Percentiles rank a stretch among this genome's conserved stretches.
Evolutionary conservation across 2,888 invertebrate genomes (phyloP).

Genomic region (Rhagonycha lutea): DNA sequence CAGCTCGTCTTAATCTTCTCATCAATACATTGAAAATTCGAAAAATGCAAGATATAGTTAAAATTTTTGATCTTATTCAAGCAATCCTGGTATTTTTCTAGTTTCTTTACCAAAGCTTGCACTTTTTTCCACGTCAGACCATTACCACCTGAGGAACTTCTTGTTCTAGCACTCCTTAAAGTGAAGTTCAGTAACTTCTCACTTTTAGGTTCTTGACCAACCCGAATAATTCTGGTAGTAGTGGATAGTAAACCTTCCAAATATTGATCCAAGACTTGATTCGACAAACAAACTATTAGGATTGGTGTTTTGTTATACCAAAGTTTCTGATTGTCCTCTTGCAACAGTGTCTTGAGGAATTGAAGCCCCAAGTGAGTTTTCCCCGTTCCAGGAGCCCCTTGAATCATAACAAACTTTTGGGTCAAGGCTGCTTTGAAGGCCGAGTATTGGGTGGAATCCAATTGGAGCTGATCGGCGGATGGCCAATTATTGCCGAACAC

Average conservation of each 20-base stretch:
- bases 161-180: conserved; percentile 59
- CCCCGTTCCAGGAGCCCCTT: conserved; percentile 89
- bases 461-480: conserved; percentile 49
- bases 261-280: conserved; percentile 87
- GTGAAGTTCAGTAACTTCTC: conserved; percentile 60
- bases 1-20: too few species aligned
- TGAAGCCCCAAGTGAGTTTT: conserved; percentile 81
- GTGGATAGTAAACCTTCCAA: conserved; percentile 67
- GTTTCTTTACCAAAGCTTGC: too few species aligned
- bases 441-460: conserved; percentile 69
- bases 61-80: too few species aligned
- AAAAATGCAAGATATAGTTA: too few species aligned
- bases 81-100: too few species aligned
- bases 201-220: conserved; percentile 75
- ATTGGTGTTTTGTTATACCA: conserved; percentile 63
- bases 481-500: too few species aligned
- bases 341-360: conserved; percentile 69
- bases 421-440: conserved; percentile 72
- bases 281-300: conserved; percentile 80
- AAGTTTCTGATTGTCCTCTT: conserved; percentile 55
- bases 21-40: too few species aligned
- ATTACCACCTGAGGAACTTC: too few species aligned
- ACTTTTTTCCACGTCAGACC: too few species aligned
- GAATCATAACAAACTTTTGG: conserved; percentile 75
- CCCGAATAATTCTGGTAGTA: conserved; percentile 66